phyloP scores from a whole-genome alignment of 92 coral and sea anemone species.

The Ricordea florida region DNA sequence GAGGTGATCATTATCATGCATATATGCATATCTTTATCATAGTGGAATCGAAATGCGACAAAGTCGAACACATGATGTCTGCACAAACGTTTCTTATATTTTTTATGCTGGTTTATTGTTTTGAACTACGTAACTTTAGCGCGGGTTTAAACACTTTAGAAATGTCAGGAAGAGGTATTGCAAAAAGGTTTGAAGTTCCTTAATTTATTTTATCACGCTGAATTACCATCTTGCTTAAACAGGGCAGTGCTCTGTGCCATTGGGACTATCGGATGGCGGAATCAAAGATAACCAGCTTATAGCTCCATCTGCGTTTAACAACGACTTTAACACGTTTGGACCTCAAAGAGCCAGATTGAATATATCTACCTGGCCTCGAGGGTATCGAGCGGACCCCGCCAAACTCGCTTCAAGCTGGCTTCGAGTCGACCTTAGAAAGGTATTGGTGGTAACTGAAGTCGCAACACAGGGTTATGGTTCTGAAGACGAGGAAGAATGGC shows the following conservation, averaged over 20 bases:
- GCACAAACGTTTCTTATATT: too few relatives aligned
- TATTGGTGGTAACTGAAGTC: conserved; percentile 67
- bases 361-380: conserved; percentile 56
- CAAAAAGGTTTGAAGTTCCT: too few relatives aligned
- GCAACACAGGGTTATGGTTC: conserved; percentile 88
- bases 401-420: conserved; percentile 47
- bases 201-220: too few relatives aligned
- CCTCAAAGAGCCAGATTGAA: conserved; percentile 88
- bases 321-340: conserved; percentile 74
- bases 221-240: too few relatives aligned
- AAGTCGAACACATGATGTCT: too few relatives aligned
- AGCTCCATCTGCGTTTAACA: conserved; percentile 54
- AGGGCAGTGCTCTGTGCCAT: conserved; percentile 67
- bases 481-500: conserved; percentile 62
- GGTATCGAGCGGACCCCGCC: conserved; percentile 60
- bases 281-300: conserved; percentile 65
- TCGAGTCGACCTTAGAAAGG: conserved; percentile 56
- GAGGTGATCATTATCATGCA: too few relatives aligned
- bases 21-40: too few relatives aligned
- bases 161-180: too few relatives aligned
- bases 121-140: too few relatives aligned
- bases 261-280: conserved; percentile 74
- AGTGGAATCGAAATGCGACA: too few relatives aligned
- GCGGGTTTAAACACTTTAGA: too few relatives aligned
- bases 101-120: too few relatives aligned